These are phyloP conservation scores for Notoglanidium macrostoma DNA, from an alignment of 2,797 vertebrate genomes.

Conservation along the genomic window DNA sequence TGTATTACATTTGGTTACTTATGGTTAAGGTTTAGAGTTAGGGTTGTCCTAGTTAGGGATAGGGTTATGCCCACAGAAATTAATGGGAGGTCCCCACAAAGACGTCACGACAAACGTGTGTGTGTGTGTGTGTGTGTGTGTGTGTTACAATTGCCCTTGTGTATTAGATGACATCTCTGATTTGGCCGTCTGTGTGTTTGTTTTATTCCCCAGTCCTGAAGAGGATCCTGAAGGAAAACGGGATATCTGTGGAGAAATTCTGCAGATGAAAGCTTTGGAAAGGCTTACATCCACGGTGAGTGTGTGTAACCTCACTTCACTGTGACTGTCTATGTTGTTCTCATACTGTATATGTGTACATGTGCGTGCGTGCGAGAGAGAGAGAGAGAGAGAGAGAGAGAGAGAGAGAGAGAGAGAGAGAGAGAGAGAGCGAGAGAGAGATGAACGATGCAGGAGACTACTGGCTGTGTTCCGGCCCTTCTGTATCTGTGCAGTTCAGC, in stretches of 20 bases:
- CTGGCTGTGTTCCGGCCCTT: constrained; percentile 12
- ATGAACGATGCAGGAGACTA: neutral
- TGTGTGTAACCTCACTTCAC: neutral
- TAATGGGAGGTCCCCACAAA: too few species aligned
- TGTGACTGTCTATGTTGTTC: neutral
- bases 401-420: neutral
- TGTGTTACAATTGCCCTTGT: neutral
- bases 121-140: neutral
- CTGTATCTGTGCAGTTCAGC: constrained; percentile 30
- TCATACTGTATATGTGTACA: neutral
- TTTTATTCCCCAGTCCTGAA: constrained; percentile 68
- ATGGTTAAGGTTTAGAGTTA: too few species aligned
- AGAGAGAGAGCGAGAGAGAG: neutral
- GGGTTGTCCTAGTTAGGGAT: too few species aligned
- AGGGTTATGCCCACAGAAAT: too few species aligned
- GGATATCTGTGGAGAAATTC: constrained; percentile 89
- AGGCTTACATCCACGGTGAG: constrained; percentile 86
- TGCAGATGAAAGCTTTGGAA: constrained; percentile 86
- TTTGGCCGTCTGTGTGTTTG: constrained; percentile 26
- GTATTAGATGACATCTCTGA: constrained; percentile 13
- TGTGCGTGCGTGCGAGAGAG: neutral
- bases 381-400: neutral
- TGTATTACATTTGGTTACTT: too few species aligned
- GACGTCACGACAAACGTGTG: too few species aligned
- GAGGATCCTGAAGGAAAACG: constrained; percentile 83